phyloP scores from a whole-genome alignment of 2,797 vertebrate genomes.

The Orientallactaga sibirica region DNA sequence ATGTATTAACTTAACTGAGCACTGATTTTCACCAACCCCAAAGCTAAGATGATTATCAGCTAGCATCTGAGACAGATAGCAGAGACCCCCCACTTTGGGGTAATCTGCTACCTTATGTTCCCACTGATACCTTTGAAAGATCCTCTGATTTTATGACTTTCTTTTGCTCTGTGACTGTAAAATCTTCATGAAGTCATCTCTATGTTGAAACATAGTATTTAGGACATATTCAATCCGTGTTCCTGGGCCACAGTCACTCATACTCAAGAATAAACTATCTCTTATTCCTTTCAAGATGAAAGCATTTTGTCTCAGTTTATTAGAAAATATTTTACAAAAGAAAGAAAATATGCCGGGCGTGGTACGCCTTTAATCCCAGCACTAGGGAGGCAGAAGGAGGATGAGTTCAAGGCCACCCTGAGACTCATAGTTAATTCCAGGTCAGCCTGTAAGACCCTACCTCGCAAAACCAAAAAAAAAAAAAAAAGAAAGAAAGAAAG shows the following conservation, averaged over 20 bases:
- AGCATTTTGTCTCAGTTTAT: conserved; percentile 16
- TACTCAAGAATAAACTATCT: not conserved
- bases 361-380: no score
- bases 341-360: conserved; percentile 43
- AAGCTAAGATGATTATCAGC: no score
- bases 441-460: no score
- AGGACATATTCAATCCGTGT: not conserved
- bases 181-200: not conserved
- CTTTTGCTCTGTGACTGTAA: not conserved
- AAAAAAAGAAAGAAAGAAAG: no score
- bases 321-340: conserved; percentile 15
- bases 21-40: no score
- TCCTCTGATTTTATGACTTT: not conserved
- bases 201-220: not conserved
- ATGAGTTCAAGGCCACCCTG: no score
- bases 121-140: not conserved
- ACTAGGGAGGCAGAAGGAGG: no score
- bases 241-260: not conserved
- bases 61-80: no score
- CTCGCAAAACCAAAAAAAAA: no score
- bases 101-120: not conserved
- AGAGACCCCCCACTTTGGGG: no score
- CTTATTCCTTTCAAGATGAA: not conserved
- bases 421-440: no score
- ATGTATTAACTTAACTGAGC: no score